Percentiles rank a stretch among this genome's conserved stretches.
Conservation (phyloP, 2,888 invertebrate species). For the Nowickia ferox region DNA sequence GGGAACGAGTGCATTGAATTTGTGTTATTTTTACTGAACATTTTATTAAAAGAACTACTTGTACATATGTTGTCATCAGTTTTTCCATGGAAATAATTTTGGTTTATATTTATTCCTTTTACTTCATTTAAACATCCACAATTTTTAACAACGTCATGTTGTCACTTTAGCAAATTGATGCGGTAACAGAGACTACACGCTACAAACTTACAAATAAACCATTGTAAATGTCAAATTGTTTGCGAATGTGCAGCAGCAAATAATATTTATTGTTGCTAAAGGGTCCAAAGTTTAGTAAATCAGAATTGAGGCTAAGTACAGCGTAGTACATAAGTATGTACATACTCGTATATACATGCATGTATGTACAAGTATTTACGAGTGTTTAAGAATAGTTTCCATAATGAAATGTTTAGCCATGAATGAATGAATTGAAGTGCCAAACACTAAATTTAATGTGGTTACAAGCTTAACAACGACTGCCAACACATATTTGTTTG, state of each 20-base stretch:
- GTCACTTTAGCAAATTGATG: constrained; percentile 29
- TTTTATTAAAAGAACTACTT: too few species aligned
- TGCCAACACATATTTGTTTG: neutral
- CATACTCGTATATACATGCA: neutral
- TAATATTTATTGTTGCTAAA: constrained; percentile 10
- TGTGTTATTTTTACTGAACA: too few species aligned
- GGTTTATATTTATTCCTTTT: neutral
- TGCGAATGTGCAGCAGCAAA: constrained; percentile 2
- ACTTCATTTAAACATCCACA: constrained; percentile 35
- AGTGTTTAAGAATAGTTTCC: neutral
- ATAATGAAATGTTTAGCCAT: constrained; percentile 47
- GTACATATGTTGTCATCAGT: too few species aligned
- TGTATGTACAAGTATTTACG: neutral
- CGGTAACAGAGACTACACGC: neutral
- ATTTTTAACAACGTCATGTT: constrained; percentile 43
- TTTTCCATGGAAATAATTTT: constrained; percentile 17
- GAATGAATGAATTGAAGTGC: constrained; percentile 50
- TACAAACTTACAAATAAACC: neutral
- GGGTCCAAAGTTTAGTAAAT: constrained; percentile 6
- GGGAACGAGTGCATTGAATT: too few species aligned
- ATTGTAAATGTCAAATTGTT: neutral
- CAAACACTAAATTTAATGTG: constrained; percentile 7
- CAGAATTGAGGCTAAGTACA: neutral
- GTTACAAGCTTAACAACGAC: neutral
- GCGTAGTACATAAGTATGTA: neutral